Conservation (phyloP, 2,113 vertebrate genomes). For the Chionomys nivalis region DNA sequence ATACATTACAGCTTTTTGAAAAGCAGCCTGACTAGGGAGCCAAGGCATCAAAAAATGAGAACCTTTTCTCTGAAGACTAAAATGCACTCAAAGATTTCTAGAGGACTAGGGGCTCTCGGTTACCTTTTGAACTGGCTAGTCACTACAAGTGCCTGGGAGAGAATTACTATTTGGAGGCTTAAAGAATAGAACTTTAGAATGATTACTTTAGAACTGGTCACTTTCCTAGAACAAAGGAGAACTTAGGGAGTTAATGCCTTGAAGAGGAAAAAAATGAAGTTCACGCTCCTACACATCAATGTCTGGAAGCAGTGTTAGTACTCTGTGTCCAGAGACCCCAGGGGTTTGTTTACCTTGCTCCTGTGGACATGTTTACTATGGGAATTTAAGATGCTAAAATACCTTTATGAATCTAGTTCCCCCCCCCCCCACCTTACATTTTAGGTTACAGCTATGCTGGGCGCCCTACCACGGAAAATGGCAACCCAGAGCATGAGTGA, state of each 20-base stretch:
- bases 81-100: background rate
- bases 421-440: background rate
- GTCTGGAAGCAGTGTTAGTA: background rate
- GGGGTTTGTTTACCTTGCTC: background rate
- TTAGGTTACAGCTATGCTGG: background rate
- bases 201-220: background rate
- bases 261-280: background rate
- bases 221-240: constrained; percentile 3
- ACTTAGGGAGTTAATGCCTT: background rate
- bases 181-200: background rate
- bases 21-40: background rate
- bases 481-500: background rate
- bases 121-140: background rate
- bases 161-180: background rate
- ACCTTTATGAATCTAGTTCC: background rate
- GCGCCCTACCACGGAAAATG: background rate
- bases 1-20: background rate
- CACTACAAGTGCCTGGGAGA: background rate
- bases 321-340: background rate
- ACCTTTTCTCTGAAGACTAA: background rate
- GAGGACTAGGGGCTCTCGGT: background rate
- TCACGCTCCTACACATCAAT: background rate
- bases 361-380: background rate
- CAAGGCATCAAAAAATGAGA: background rate
- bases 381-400: background rate